Conservation (phyloP, 2,888 invertebrate species). For the Zaprionus bogoriensis region DNA sequence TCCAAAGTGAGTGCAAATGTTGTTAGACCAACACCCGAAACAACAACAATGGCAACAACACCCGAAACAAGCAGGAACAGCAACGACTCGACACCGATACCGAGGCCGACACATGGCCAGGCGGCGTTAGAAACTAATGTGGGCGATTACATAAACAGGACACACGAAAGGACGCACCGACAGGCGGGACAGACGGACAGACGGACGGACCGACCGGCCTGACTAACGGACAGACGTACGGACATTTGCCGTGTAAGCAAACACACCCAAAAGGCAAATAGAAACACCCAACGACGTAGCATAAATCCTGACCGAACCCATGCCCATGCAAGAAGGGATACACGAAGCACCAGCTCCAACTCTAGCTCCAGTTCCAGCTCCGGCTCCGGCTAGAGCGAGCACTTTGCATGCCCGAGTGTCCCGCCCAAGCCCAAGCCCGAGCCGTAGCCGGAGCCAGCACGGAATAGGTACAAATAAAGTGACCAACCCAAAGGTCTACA, state of each 20-base stretch:
- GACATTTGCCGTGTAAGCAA: constrained; percentile 62
- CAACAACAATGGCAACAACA: constrained; percentile 5
- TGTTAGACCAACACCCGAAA: constrained; percentile 43
- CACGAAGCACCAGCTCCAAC: constrained; percentile 41
- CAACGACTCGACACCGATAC: neutral
- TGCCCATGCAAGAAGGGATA: constrained; percentile 51
- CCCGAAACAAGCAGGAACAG: neutral
- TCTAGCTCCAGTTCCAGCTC: too few relatives aligned
- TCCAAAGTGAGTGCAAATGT: constrained; percentile 57
- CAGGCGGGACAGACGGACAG: constrained; percentile 12
- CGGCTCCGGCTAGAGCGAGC: constrained; percentile 15
- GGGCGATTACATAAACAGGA: constrained; percentile 77
- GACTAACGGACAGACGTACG: neutral
- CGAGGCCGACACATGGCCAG: constrained; percentile 19
- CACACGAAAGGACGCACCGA: constrained; percentile 69
- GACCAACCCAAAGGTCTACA: constrained; percentile 69
- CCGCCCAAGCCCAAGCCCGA: constrained; percentile 15
- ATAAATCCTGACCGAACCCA: constrained; percentile 72
- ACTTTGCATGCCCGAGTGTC: constrained; percentile 69
- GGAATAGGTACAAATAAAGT: constrained; percentile 72
- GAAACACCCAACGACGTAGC: constrained; percentile 64
- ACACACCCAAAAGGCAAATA: constrained; percentile 67
- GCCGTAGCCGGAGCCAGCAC: constrained; percentile 39
- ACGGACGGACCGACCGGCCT: constrained; percentile 48
- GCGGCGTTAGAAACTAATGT: constrained; percentile 66